Evolutionary conservation across 2,888 invertebrate genomes (phyloP).

Genomic region (Capitulum mitella): DNA sequence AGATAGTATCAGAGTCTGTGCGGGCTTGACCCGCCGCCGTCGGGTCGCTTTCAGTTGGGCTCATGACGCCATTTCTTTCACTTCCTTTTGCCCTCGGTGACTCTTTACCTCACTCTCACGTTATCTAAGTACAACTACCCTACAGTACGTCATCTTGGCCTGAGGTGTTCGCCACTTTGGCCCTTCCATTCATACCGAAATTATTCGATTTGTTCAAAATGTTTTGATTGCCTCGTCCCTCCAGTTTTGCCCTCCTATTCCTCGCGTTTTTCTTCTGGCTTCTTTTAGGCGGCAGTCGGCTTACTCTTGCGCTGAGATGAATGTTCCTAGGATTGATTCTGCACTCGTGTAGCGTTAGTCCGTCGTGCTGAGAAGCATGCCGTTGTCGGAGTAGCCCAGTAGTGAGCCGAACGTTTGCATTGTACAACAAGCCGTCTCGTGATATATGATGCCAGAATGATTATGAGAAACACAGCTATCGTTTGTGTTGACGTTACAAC

Average conservation of each 20-base stretch:
- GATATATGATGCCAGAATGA: constrained; percentile 20
- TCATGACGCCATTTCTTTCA: too few species aligned
- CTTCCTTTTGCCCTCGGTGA: too few species aligned
- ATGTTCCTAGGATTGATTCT: neutral
- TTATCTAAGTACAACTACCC: too few species aligned
- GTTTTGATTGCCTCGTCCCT: too few species aligned
- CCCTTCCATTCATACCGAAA: too few species aligned
- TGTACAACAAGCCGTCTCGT: neutral
- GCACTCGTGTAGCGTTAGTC: constrained; percentile 4
- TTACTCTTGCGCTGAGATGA: neutral
- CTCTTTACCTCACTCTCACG: too few species aligned
- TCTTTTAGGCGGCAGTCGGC: too few species aligned
- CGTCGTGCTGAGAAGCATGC: neutral
- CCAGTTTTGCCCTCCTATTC: neutral
- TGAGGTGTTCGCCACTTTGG: too few species aligned
- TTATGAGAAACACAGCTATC: neutral
- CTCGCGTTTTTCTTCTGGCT: neutral
- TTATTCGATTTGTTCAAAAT: too few species aligned
- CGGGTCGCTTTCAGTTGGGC: too few species aligned
- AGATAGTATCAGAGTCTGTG: neutral
- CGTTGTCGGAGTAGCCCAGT: neutral
- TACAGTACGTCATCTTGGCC: too few species aligned
- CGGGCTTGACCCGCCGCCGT: neutral
- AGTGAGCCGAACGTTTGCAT: neutral
- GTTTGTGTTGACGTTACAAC: neutral